phyloP scores from a whole-genome alignment of 1,140 invertebrate species.

The Andricus grossulariae region DNA sequence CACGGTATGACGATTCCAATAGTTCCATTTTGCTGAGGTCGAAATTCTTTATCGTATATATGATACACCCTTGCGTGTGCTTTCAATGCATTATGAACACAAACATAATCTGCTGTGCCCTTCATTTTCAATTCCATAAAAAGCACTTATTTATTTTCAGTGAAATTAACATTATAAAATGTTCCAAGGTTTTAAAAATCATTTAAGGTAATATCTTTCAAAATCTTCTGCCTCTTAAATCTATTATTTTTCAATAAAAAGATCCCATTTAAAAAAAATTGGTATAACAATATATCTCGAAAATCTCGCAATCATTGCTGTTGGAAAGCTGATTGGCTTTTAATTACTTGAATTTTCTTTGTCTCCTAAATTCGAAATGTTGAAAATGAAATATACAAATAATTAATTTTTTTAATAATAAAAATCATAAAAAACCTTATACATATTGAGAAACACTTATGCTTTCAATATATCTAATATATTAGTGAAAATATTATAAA shows the following conservation, averaged over 20 bases:
- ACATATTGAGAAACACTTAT: no score
- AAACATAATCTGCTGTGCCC: slow-evolving; percentile 74
- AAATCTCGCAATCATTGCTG: no score
- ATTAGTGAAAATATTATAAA: no score
- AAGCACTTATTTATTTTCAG: slow-evolving; percentile 53
- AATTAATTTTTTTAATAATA: no score
- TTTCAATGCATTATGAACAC: slow-evolving; percentile 75
- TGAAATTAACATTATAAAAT: slow-evolving; percentile 64
- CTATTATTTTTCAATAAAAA: slow-evolving; percentile 68
- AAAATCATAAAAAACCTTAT: no score
- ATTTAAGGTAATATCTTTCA: slow-evolving; percentile 61
- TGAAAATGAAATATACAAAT: no score
- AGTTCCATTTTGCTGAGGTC: slow-evolving; percentile 76
- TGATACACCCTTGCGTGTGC: slow-evolving; percentile 77
- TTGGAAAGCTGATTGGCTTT: no score
- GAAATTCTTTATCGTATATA: slow-evolving; percentile 81
- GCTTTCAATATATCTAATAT: no score
- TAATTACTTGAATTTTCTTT: no score
- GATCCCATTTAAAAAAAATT: slow-evolving; percentile 45
- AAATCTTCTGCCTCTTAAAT: neutral
- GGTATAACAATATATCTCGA: no score
- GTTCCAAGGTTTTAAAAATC: slow-evolving; percentile 62
- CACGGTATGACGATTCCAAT: slow-evolving; percentile 49
- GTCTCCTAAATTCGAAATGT: no score
- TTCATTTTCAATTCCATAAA: slow-evolving; percentile 66